Conservation (phyloP, 37 sponge, comb jelly and placozoan species). For the Chondrilla cf. caribensis region DNA sequence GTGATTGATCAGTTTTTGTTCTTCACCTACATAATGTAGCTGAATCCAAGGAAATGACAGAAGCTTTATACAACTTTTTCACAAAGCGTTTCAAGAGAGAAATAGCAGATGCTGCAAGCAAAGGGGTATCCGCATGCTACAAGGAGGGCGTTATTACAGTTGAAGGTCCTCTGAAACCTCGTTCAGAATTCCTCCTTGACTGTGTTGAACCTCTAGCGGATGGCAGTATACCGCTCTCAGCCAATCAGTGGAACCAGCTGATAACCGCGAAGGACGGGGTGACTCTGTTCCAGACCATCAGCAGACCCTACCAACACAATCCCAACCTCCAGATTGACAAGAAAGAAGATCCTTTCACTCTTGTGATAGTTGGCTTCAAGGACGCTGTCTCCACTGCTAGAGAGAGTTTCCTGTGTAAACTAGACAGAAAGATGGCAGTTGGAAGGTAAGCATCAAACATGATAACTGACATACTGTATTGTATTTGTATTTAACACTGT, state of each 20-base stretch:
- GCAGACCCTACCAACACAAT: conserved; percentile 34
- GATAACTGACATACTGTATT: neutral
- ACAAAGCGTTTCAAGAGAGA: neutral
- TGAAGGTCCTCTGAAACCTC: neutral
- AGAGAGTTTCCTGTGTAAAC: neutral
- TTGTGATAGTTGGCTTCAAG: conserved; percentile 13
- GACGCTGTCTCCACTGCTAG: conserved; percentile 46
- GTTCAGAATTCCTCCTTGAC: neutral
- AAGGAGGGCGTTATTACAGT: neutral
- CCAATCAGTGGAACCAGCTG: conserved; percentile 46
- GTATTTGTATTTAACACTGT: neutral
- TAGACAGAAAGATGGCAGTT: conserved; percentile 40
- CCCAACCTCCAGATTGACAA: conserved; percentile 43
- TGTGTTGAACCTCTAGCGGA: neutral
- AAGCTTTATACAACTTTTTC: neutral
- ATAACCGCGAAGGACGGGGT: neutral
- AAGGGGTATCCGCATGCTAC: neutral
- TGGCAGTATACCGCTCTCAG: neutral
- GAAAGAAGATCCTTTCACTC: conserved; percentile 3
- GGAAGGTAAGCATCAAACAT: conserved; percentile 24
- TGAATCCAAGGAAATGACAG: neutral
- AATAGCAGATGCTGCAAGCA: neutral
- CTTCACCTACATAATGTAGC: no score
- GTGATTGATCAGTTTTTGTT: no score
- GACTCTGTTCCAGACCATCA: conserved; percentile 32